A percentile compares a stretch with the other conserved stretches of the same genome.
phyloP scores from a whole-genome alignment of 1,140 invertebrate species.

The Drosophila pseudoananassae region DNA sequence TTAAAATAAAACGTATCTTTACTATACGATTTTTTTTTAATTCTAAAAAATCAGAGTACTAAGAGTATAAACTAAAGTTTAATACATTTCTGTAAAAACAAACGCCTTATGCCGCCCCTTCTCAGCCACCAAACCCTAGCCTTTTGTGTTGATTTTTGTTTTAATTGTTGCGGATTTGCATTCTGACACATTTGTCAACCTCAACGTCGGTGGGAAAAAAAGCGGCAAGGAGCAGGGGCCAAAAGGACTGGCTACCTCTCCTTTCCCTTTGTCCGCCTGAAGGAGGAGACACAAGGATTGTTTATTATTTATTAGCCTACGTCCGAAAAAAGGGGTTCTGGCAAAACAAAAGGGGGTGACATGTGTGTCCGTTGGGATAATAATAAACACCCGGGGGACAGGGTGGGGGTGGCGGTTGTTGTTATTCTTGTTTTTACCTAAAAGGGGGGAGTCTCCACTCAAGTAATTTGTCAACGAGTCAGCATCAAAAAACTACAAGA shows the following conservation, averaged over 20 bases:
- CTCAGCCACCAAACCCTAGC: not conserved
- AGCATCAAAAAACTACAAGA: slow-evolving; percentile 45
- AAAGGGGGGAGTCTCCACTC: slow-evolving; percentile 16
- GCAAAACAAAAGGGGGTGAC: slow-evolving; percentile 31
- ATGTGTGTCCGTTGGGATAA: slow-evolving; percentile 72
- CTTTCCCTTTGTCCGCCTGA: not conserved
- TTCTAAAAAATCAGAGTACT: no score
- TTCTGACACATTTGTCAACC: slow-evolving; percentile 84
- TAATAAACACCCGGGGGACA: slow-evolving; percentile 67
- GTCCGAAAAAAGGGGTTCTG: slow-evolving; percentile 18
- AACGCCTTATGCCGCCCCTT: no score
- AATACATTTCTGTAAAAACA: no score
- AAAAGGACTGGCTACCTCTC: slow-evolving; percentile 1
- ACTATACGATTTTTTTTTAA: no score
- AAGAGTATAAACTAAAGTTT: no score
- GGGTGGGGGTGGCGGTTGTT: not conserved
- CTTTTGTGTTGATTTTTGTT: slow-evolving; percentile 83
- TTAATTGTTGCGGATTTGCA: slow-evolving; percentile 84
- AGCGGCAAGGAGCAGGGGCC: not conserved
- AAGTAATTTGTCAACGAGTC: slow-evolving; percentile 69
- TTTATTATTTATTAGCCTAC: slow-evolving; percentile 79
- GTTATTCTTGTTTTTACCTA: not conserved
- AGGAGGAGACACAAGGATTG: slow-evolving; percentile 37
- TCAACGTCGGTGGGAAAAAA: slow-evolving; percentile 70
- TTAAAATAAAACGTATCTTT: no score